Evolutionary conservation across 2,797 vertebrate species (phyloP), one percentile per base, ranked within the genome.

Genomic region (Urophycis tenuis): DNA sequence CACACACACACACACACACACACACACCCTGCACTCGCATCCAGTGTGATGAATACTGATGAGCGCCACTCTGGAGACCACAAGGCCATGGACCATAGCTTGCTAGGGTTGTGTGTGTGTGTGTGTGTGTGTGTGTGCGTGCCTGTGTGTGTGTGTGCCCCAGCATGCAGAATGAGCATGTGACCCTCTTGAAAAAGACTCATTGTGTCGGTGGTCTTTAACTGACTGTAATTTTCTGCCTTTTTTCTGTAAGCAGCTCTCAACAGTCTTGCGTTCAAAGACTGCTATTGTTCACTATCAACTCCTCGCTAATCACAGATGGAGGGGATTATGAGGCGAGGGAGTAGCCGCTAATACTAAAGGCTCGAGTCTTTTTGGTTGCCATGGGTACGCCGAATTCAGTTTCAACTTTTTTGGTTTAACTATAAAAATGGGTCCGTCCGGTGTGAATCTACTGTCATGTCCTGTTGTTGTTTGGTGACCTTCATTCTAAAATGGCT

Each of bases 251-350:
- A 88, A 90, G 85, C 53, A 83, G 83, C 82, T 86, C 82, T 87
- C 74, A 79, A 81, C 79, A 77, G 64, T 83, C 80, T 78, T 32
- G 22, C 77, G 53, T 82, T 89, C 83, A 92, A 92, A 88, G 87
- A 80, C 77, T 41, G 80, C 81, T 83, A 87, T 92, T 92, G 88
- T 92, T 87, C 71, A 74, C 72, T 73, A 76, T 32, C 30, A 81
- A 82, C 49, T 83, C 85, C 75, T 78, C 75, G 39, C 72, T 87
- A 74, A 64, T 78, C 81, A 33, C 81, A 80, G 78, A 87, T 85
- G 67, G 74, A 74, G 82, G 80, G 83, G 85, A 84, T 85, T 85
- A 84, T 83, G 76, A 74, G 60, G 67, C 72, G 4, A 78, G 77
- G 81, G 41, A 71, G 76, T 31, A 19, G 22, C 19, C 19, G 64